Base-by-base conservation (phyloP, 2,113 vertebrate species). In the Xiphorhynchus elegans region DNA sequence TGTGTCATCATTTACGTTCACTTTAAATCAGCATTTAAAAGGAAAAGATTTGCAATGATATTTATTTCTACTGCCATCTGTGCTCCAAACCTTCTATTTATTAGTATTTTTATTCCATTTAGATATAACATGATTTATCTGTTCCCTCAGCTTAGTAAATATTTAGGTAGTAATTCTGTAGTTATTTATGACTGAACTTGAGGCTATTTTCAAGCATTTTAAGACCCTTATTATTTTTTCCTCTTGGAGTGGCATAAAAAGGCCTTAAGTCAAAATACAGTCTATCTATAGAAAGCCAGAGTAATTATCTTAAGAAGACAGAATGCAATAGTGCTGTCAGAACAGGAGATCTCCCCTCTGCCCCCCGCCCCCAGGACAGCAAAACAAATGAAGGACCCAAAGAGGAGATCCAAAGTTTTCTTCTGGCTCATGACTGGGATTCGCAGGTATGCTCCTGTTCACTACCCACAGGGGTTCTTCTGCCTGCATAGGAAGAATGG, bases 141-240 rank as follows among this genome's bases (percentile, higher is more conserved):
- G 35, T 86, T 94, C 64, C 67, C 31, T 94, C 74, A 84, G 49
- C 73, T 86, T 87, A 63, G 64, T 67, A 74, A 94, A 70, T 37
- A 74, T 73, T 59, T 52, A 55, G 55, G 50, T 83, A 87, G 75
- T 93, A 95, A 84, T 96, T 93, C 68, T 40, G 21, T 40, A 74
- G 88, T 90, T 94, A 75, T 95, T 90, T 95, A 90, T 69, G 78
- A 33, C 60, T 88, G 68, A 56, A 75, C 85, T 96, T 56, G 35
- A 66, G 95, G 93, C 91, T 96, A 56, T 86, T 96, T 95, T 92
- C 50, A 47, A 83, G 91, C 55, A 80, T 74, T 93, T 87, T 42
- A 72, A 93, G 80, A 69, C 37, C 67, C 62, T 75, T 85, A 49
- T 89, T 73, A 68, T 91, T 93, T 76, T 82, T 84, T 35, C 21